A percentile compares a stretch with the other conserved stretches of the same genome.
Conservation (phyloP, 2,888 invertebrate species). For the Melitaea athalia region DNA sequence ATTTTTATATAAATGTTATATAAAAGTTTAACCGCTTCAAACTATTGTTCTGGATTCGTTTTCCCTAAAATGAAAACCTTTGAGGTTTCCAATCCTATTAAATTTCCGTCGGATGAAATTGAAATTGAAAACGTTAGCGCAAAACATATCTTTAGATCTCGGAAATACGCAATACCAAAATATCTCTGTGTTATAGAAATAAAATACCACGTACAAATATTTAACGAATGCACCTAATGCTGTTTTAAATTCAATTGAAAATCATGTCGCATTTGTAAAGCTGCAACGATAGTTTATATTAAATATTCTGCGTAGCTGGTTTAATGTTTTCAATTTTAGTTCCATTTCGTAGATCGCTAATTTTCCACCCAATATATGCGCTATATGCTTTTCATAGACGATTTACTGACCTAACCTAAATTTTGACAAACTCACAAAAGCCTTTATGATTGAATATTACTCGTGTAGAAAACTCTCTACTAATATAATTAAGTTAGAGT, state of each 20-base stretch:
- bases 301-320: constrained; percentile 2
- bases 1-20: not conserved
- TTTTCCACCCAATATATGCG: not conserved
- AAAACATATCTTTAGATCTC: constrained; percentile 16
- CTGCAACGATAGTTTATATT: constrained; percentile 11
- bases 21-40: not conserved
- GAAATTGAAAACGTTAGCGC: not conserved
- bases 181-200: constrained; percentile 7
- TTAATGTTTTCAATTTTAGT: constrained; percentile 6
- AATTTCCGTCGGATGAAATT: constrained; percentile 4
- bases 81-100: constrained; percentile 18
- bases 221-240: constrained; percentile 5
- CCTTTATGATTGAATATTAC: too few relatives aligned
- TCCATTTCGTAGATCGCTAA: not conserved
- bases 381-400: not conserved
- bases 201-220: constrained; percentile 20
- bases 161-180: constrained; percentile 5
- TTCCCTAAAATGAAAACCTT: constrained; percentile 15
- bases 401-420: not conserved
- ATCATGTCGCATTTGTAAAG: constrained; percentile 13
- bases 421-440: too few relatives aligned
- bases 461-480: not conserved
- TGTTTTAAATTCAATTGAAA: constrained; percentile 18
- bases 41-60: not conserved
- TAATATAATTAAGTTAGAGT: not conserved